These are phyloP conservation scores for Tolmerus cingulatus DNA, from an alignment of 2,888 invertebrate genomes.

Conservation along the genomic window DNA sequence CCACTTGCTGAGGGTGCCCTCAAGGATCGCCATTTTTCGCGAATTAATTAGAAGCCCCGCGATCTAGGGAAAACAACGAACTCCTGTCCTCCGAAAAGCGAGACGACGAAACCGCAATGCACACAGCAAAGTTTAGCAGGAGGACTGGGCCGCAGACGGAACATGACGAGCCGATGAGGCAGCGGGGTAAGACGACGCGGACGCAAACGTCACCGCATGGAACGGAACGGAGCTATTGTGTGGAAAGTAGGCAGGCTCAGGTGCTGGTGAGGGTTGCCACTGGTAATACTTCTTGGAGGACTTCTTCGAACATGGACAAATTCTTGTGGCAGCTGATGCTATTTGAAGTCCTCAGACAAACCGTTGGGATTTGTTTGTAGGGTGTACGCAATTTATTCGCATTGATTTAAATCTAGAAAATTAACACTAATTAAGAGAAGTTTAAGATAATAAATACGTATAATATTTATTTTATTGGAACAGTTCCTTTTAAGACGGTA, in stretches of 20 bases:
- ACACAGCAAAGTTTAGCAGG: background rate
- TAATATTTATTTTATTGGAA: too few relatives aligned
- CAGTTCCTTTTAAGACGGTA: too few relatives aligned
- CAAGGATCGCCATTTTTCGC: constrained; percentile 52
- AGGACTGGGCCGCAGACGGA: background rate
- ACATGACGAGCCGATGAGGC: background rate
- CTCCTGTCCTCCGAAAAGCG: background rate
- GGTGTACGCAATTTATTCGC: too few relatives aligned
- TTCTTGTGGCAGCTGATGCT: background rate
- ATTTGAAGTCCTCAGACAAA: too few relatives aligned
- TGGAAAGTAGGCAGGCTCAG: background rate
- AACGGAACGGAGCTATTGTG: background rate
- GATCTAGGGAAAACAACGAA: background rate
- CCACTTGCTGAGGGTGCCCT: constrained; percentile 64
- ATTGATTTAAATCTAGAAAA: too few relatives aligned
- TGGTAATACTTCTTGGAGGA: background rate
- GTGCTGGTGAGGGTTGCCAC: background rate
- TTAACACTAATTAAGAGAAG: too few relatives aligned
- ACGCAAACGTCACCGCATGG: background rate
- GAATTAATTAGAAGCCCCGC: background rate
- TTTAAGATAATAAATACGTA: too few relatives aligned
- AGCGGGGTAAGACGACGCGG: background rate
- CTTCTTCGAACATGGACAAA: background rate
- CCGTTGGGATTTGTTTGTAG: too few relatives aligned
- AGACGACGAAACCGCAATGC: constrained; percentile 5